These are phyloP conservation scores for Myripristis jacobus DNA, from an alignment of 2,797 vertebrate genomes.

Conservation along the genomic window DNA sequence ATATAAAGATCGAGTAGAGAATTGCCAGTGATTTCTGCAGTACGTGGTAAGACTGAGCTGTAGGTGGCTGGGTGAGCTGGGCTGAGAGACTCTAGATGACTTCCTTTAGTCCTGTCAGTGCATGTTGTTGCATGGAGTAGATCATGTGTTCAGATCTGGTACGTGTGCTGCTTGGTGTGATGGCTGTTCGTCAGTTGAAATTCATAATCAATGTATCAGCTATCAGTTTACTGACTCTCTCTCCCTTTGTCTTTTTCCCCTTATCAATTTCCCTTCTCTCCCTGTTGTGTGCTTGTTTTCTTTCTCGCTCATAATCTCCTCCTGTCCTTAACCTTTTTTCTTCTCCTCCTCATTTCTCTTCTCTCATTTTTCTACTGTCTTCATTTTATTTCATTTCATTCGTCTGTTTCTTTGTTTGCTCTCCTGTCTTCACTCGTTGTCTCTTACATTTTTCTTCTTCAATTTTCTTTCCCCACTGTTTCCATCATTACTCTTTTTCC, in stretches of 20 bases:
- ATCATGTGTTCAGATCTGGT: slow-evolving; percentile 24
- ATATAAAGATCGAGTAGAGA: neutral
- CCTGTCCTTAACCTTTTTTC: neutral
- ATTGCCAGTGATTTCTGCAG: neutral
- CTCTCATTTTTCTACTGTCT: neutral
- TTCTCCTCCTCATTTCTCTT: neutral
- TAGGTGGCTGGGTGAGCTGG: slow-evolving; percentile 46
- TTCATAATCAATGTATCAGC: neutral
- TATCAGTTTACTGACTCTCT: slow-evolving; percentile 7
- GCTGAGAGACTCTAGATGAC: slow-evolving; percentile 31
- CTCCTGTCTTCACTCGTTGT: neutral
- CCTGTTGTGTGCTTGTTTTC: too few relatives aligned
- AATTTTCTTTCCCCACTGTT: neutral
- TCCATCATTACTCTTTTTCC: neutral
- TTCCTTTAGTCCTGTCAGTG: slow-evolving; percentile 44
- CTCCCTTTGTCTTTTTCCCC: neutral
- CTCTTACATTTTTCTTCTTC: neutral
- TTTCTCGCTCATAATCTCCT: neutral
- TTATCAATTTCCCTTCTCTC: neutral
- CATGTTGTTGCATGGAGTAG: slow-evolving; percentile 75
- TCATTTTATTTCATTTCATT: too few relatives aligned
- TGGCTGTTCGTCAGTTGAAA: neutral
- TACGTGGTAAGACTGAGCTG: neutral
- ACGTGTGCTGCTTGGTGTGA: slow-evolving; percentile 34
- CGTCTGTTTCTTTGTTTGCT: neutral